Evolutionary conservation across 2,797 vertebrate species (phyloP).

Genomic region (Acropternis orthonyx): DNA sequence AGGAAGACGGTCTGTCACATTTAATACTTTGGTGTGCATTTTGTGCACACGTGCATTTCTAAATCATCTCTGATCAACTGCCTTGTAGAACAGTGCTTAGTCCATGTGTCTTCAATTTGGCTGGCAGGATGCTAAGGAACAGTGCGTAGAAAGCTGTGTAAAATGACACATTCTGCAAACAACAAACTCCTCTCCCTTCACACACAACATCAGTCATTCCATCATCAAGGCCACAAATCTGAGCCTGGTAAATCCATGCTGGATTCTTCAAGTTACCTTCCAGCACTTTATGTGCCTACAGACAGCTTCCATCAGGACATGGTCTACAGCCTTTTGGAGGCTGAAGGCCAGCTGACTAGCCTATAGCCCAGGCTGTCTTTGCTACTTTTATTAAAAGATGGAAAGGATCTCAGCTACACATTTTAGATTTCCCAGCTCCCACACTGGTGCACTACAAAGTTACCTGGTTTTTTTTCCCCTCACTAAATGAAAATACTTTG

Average conservation of each 20-base stretch:
- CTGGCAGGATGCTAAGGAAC: neutral
- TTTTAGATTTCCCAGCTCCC: neutral
- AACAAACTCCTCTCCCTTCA: neutral
- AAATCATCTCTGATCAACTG: neutral
- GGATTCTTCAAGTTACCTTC: neutral
- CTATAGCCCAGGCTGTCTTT: neutral
- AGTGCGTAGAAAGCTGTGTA: neutral
- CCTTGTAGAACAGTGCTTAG: neutral
- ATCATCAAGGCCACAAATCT: neutral
- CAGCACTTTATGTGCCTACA: neutral
- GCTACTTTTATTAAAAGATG: neutral
- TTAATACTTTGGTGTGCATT: neutral
- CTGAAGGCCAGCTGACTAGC: neutral
- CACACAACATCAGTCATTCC: neutral
- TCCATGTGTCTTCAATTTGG: neutral
- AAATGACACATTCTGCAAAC: neutral
- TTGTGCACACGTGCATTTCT: neutral
- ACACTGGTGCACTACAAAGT: fast-evolving
- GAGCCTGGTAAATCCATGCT: neutral
- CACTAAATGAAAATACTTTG: neutral
- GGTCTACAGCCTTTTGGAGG: neutral
- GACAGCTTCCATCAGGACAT: neutral
- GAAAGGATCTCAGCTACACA: neutral
- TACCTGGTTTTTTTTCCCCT: neutral
- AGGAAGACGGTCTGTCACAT: neutral